These are phyloP conservation scores for Eilema depressum DNA, from an alignment of 2,888 invertebrate genomes.

Conservation along the genomic window DNA sequence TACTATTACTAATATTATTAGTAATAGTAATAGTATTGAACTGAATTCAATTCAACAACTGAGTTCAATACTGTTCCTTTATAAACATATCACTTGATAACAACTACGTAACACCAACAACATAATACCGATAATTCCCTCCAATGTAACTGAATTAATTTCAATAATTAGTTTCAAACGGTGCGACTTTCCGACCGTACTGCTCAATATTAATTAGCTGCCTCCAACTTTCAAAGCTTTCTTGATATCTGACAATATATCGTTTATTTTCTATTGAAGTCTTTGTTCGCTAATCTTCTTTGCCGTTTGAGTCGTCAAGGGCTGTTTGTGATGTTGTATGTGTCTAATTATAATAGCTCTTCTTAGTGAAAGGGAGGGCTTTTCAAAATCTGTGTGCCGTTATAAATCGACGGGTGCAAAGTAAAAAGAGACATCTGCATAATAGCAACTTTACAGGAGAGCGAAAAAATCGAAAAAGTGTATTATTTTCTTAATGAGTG, in stretches of 20 bases:
- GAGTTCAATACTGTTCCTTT: too few species aligned
- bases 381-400: neutral
- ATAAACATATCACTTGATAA: too few species aligned
- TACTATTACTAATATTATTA: too few species aligned
- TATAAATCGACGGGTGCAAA: too few species aligned
- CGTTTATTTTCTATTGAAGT: constrained; percentile 23
- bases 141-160: neutral
- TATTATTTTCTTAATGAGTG: too few species aligned
- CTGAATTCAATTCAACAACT: too few species aligned
- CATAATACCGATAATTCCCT: neutral
- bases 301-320: neutral
- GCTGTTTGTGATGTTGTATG: neutral
- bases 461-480: too few species aligned
- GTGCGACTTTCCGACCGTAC: constrained; percentile 18
- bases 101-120: neutral
- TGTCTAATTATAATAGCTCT: neutral
- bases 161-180: constrained; percentile 15
- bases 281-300: constrained; percentile 24
- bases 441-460: too few species aligned
- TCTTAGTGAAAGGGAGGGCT: neutral
- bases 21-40: too few species aligned
- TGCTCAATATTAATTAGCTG: constrained; percentile 28
- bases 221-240: neutral
- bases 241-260: neutral
- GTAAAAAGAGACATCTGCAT: too few species aligned